Conservation (phyloP, 2,113 vertebrate genomes). For the Neomonachus schauinslandi region DNA sequence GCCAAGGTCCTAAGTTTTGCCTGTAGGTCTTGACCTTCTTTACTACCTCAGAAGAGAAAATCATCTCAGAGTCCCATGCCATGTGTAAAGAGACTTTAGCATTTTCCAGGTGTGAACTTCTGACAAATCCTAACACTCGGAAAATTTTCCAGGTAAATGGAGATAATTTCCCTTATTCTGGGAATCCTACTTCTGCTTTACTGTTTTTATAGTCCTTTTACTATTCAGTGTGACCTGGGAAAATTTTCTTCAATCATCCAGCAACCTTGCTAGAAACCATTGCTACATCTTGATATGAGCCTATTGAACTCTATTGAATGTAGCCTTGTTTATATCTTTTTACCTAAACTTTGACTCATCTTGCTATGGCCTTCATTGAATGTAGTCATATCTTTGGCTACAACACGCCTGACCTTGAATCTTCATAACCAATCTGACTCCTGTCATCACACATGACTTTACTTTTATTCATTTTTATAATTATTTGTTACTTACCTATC, state of each 20-base stretch:
- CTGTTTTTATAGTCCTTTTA: not conserved
- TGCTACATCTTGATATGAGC: not conserved
- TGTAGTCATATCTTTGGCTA: not conserved
- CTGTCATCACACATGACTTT: not conserved
- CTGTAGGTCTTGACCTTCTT: not conserved
- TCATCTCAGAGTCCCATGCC: not conserved
- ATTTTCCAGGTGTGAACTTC: not conserved
- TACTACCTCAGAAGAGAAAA: not conserved
- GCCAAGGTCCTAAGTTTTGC: not conserved
- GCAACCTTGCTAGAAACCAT: not conserved
- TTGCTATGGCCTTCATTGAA: not conserved
- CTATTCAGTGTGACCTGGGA: not conserved
- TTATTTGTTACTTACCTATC: constrained; percentile 35
- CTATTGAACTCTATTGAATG: not conserved
- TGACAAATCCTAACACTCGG: not conserved
- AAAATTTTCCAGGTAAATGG: not conserved
- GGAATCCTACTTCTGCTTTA: not conserved
- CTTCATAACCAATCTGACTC: not conserved
- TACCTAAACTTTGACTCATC: not conserved
- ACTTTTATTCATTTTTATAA: constrained; percentile 13
- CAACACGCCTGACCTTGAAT: not conserved
- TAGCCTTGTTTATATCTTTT: not conserved
- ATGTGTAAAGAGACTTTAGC: not conserved
- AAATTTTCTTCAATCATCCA: not conserved
- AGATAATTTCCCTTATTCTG: not conserved